phyloP scores from a whole-genome alignment of 2,888 invertebrate genomes.

The Brenthis daphne region DNA sequence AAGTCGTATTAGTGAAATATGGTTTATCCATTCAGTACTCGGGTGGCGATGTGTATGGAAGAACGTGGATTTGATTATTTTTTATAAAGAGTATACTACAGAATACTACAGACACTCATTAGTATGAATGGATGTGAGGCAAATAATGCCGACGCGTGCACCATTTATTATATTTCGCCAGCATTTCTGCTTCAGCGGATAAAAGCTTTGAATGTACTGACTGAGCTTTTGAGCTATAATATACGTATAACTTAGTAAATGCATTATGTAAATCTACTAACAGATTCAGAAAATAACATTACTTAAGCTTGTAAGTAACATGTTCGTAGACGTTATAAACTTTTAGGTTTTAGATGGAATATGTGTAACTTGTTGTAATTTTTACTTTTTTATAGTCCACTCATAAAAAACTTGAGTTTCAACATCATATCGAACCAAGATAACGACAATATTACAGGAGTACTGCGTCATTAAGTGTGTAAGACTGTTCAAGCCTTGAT shows the following conservation, averaged over 20 bases:
- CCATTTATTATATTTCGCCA: slow-evolving; percentile 7
- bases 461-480: no score
- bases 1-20: neutral
- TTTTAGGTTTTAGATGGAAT: no score
- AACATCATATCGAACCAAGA: no score
- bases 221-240: slow-evolving; percentile 6
- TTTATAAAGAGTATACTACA: slow-evolving; percentile 21
- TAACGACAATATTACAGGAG: no score
- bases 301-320: neutral
- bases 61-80: slow-evolving; percentile 27
- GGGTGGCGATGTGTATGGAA: slow-evolving; percentile 14
- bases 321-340: neutral
- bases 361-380: no score
- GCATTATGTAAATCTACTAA: neutral
- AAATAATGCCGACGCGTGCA: slow-evolving; percentile 19
- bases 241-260: neutral
- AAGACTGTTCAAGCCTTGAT: no score
- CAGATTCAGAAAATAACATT: neutral
- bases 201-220: slow-evolving; percentile 4
- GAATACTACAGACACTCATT: slow-evolving; percentile 18
- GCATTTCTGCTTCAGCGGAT: slow-evolving; percentile 3
- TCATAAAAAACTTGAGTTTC: no score
- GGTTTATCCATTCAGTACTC: neutral
- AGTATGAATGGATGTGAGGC: slow-evolving; percentile 25
- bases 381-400: no score